Percentiles rank a stretch among this genome's conserved stretches.
Evolutionary conservation across 2,888 invertebrate genomes (phyloP).

Genomic region (Orchestes rusci): DNA sequence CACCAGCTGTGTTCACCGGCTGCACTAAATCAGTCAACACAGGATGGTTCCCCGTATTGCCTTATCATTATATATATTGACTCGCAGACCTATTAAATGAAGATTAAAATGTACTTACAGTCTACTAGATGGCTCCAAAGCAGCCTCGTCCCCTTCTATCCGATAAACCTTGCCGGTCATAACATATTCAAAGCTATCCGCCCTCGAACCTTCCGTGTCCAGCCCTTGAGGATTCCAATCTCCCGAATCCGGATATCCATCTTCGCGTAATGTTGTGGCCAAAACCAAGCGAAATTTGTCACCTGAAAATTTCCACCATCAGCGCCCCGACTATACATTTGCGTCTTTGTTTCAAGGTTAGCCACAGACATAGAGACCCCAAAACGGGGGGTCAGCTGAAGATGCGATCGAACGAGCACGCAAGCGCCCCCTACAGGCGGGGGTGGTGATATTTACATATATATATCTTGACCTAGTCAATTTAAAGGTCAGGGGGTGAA

Average conservation of each 20-base stretch:
- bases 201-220: conserved; percentile 81
- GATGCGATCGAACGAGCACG: too few species aligned
- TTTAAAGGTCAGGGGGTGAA: too few species aligned
- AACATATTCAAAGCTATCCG: conserved; percentile 98
- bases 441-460: too few species aligned
- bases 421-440: too few species aligned
- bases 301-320: conserved; percentile 33
- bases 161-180: conserved; percentile 96
- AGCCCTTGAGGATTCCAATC: conserved; percentile 81
- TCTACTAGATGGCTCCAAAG: conserved; percentile 76
- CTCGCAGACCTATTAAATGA: not conserved
- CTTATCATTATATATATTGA: conserved; percentile 8
- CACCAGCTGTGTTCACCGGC: conserved; percentile 99
- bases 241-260: conserved; percentile 91
- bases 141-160: conserved; percentile 94
- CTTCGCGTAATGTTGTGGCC: conserved; percentile 91
- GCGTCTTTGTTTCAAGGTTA: too few species aligned
- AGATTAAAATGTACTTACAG: conserved; percentile 47
- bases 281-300: conserved; percentile 78
- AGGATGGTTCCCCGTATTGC: conserved; percentile 86
- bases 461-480: too few species aligned
- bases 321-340: not conserved
- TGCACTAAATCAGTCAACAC: conserved; percentile 75
- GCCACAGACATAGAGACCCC: too few species aligned
- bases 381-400: too few species aligned